phyloP scores from a whole-genome alignment of 2,113 vertebrate genomes.

The Thunnus thynnus region DNA sequence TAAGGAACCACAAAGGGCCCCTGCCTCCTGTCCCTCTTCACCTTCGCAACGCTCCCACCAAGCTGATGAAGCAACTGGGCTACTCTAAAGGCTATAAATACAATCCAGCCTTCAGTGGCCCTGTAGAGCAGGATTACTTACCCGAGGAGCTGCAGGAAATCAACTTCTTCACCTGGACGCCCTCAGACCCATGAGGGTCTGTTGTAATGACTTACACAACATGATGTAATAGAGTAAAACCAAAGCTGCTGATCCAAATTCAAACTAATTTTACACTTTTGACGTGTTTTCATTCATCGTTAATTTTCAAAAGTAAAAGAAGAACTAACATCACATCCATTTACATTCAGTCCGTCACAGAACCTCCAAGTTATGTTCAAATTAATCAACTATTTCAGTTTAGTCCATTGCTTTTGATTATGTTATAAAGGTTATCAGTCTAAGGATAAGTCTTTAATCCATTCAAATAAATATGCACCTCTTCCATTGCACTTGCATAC shows the following conservation, averaged over 20 bases:
- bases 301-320: not conserved
- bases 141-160: conserved; percentile 88
- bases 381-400: not conserved
- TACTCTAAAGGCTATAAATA: conserved; percentile 95
- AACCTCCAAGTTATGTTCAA: not conserved
- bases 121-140: conserved; percentile 93
- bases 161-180: conserved; percentile 88
- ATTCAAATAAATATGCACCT: not conserved
- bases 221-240: not conserved
- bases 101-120: conserved; percentile 88
- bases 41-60: conserved; percentile 93
- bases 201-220: not conserved
- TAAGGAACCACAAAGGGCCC: conserved; percentile 92
- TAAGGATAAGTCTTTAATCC: not conserved
- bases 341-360: not conserved
- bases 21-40: conserved; percentile 94
- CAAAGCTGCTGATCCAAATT: not conserved
- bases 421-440: not conserved
- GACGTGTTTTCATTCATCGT: not conserved
- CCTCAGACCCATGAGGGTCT: conserved; percentile 53
- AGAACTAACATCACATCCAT: conserved; percentile 7
- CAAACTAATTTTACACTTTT: not conserved
- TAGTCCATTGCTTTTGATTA: not conserved
- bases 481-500: not conserved
- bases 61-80: conserved; percentile 94